phyloP scores from a whole-genome alignment of 2,888 invertebrate species.

The Antheraea yamamai region DNA sequence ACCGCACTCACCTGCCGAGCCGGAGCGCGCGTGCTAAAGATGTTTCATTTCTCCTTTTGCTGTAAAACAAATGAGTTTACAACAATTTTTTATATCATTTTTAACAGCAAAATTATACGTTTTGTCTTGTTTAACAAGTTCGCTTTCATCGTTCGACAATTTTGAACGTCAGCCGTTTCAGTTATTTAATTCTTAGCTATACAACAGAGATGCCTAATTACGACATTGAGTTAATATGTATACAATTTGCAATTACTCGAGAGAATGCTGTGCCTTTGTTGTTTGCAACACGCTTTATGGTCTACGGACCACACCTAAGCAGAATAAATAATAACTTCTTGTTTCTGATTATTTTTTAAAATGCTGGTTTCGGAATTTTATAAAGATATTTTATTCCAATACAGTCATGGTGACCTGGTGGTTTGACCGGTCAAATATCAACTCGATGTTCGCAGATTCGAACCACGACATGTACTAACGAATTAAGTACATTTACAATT shows the following conservation, averaged over 20 bases:
- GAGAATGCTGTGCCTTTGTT: not conserved
- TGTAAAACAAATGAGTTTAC: slow-evolving; percentile 10
- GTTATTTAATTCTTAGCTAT: slow-evolving; percentile 4
- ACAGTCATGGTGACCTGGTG: too few species aligned
- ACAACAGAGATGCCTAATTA: slow-evolving; percentile 3
- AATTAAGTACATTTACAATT: too few species aligned
- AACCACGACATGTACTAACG: too few species aligned
- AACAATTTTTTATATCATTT: slow-evolving; percentile 11
- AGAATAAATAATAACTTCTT: not conserved
- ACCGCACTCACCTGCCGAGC: slow-evolving; percentile 14
- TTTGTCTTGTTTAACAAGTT: slow-evolving; percentile 18
- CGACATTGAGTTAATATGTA: slow-evolving; percentile 6
- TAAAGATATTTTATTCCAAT: not conserved
- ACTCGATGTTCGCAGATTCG: too few species aligned
- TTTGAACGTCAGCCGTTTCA: slow-evolving; percentile 10
- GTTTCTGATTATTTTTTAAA: not conserved
- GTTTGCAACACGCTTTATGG: not conserved
- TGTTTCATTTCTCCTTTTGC: slow-evolving; percentile 11
- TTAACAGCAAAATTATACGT: slow-evolving; percentile 8
- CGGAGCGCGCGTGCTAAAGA: slow-evolving; percentile 15
- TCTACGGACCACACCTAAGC: not conserved
- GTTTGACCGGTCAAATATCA: too few species aligned
- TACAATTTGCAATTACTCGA: not conserved
- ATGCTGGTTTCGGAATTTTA: not conserved
- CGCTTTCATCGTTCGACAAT: slow-evolving; percentile 11